These are phyloP conservation scores for Otis tarda DNA, from an alignment of 2,113 vertebrate species.

Conservation along the genomic window DNA sequence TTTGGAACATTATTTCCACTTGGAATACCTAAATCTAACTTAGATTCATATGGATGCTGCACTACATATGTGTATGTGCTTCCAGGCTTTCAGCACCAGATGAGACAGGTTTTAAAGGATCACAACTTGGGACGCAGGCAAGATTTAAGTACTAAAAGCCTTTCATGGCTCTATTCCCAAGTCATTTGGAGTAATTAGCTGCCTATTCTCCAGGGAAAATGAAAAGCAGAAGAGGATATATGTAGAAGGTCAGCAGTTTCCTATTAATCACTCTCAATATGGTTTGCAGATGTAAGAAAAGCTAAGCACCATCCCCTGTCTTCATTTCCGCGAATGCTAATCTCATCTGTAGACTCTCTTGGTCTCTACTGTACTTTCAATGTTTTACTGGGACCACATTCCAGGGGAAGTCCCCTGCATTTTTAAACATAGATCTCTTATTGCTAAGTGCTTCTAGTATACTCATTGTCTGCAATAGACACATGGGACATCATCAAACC, in stretches of 20 bases:
- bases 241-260: neutral
- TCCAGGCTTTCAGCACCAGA: neutral
- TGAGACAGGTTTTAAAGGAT: neutral
- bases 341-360: neutral
- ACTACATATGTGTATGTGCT: neutral
- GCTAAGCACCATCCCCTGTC: neutral
- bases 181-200: neutral
- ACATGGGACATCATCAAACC: neutral
- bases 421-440: neutral
- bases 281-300: neutral
- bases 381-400: neutral
- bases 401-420: neutral
- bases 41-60: neutral
- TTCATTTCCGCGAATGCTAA: neutral
- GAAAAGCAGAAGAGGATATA: neutral
- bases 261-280: neutral
- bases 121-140: neutral
- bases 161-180: neutral
- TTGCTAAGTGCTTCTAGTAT: neutral
- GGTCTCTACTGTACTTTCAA: neutral
- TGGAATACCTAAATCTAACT: neutral
- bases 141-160: neutral
- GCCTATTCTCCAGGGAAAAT: neutral
- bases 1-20: neutral
- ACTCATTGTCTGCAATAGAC: neutral